Percentiles rank a stretch among this genome's conserved stretches.
Evolutionary conservation across 2,797 vertebrate species (phyloP).

Genomic region (Anniella stebbinsi): DNA sequence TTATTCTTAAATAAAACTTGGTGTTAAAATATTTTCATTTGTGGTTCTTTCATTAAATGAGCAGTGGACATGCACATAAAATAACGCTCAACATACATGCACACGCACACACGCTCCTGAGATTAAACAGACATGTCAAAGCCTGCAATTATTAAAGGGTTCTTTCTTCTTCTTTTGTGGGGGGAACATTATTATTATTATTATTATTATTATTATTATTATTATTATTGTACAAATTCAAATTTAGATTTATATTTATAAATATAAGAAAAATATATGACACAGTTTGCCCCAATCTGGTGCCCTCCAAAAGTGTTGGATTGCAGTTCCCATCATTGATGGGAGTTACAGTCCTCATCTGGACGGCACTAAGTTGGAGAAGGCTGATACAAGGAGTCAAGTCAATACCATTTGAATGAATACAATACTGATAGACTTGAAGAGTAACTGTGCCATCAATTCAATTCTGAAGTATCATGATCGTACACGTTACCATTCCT

Average conservation of each 20-base stretch:
- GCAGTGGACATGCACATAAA: neutral
- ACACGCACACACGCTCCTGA: neutral
- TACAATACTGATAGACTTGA: neutral
- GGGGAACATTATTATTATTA: neutral
- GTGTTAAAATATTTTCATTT: conserved; percentile 63
- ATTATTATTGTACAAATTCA: neutral
- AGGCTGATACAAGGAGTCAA: neutral
- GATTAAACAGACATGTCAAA: neutral
- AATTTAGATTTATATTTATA: neutral
- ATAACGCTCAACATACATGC: neutral
- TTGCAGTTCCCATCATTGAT: too few relatives aligned
- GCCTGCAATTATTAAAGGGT: neutral
- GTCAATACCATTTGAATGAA: neutral
- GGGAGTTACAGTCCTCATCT: too few relatives aligned
- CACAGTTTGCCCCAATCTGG: too few relatives aligned
- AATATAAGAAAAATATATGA: neutral
- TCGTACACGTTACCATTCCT: neutral
- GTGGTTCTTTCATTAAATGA: neutral
- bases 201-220: neutral
- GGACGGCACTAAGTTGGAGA: too few relatives aligned
- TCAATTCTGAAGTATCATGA: neutral
- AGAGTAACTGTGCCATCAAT: neutral
- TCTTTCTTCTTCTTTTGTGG: too few relatives aligned
- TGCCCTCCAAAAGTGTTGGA: too few relatives aligned
- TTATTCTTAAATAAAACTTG: conserved; percentile 73